Evolutionary conservation across 2,797 vertebrate genomes (phyloP).

Genomic region (Acipenser transmontanus): DNA sequence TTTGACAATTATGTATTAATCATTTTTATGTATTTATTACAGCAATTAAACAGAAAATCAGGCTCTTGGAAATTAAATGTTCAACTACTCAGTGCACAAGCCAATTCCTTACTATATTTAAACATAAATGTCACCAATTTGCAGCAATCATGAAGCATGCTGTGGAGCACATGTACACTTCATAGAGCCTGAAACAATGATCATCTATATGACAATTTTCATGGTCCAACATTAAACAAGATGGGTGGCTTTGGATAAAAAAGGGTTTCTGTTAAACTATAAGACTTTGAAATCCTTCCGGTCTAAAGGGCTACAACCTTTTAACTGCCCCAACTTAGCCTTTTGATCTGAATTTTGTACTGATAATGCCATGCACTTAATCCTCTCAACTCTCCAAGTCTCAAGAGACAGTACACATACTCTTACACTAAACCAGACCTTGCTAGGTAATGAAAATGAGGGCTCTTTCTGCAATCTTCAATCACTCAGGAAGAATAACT

Average conservation of each 20-base stretch:
- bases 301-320: conserved; percentile 47
- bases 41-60: too few relatives aligned
- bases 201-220: conserved; percentile 36
- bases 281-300: conserved; percentile 66
- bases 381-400: conserved; percentile 30
- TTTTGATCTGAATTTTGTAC: conserved; percentile 46
- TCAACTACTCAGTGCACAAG: too few relatives aligned
- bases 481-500: conserved; percentile 41
- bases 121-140: too few relatives aligned
- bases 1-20: too few relatives aligned
- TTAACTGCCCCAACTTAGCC: conserved; percentile 42
- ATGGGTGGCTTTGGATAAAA: conserved; percentile 58
- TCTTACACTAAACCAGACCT: conserved; percentile 14
- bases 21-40: too few relatives aligned
- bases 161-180: conserved; percentile 8
- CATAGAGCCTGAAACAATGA: conserved; percentile 35
- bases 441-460: neutral
- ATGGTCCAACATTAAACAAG: conserved; percentile 48
- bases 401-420: conserved; percentile 27
- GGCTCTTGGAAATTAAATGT: neutral
- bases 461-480: conserved; percentile 14
- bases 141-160: neutral
- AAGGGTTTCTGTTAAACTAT: conserved; percentile 62
- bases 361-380: conserved; percentile 40
- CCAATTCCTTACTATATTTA: too few relatives aligned